A percentile compares a stretch with the other conserved stretches of the same genome.
phyloP scores from a whole-genome alignment of 2,113 vertebrate species.

The Saccopteryx leptura region DNA sequence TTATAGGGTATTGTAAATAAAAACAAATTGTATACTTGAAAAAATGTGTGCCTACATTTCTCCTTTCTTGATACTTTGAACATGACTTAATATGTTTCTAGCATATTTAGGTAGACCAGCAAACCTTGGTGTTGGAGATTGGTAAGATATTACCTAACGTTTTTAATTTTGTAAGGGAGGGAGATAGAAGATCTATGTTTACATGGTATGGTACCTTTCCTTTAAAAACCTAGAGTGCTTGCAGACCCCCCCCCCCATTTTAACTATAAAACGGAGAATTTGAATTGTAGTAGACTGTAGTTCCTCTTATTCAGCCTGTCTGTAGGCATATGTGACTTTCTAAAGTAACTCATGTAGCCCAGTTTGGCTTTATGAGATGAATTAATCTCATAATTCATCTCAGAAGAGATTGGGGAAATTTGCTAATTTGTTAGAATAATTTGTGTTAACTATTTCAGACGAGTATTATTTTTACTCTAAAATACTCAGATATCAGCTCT shows the following conservation, averaged over 20 bases:
- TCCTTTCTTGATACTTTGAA: background rate
- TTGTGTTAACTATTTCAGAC: background rate
- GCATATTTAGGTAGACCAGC: background rate
- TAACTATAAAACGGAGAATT: background rate
- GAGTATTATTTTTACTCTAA: background rate
- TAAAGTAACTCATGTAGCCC: background rate
- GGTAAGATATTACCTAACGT: background rate
- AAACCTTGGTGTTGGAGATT: background rate
- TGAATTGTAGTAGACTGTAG: background rate
- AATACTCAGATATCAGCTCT: background rate
- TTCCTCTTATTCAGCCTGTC: background rate
- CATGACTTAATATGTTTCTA: background rate
- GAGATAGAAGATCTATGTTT: background rate
- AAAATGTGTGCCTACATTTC: constrained; percentile 18
- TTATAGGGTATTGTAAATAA: constrained; percentile 91
- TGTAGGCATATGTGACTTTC: background rate
- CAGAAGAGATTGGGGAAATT: background rate
- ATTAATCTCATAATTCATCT: background rate
- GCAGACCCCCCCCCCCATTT: fast-evolving
- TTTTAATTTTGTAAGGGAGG: background rate
- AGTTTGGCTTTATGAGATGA: background rate
- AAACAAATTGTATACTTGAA: constrained; percentile 89
- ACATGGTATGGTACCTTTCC: background rate
- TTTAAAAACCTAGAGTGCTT: background rate
- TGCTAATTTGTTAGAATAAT: background rate